phyloP scores from a whole-genome alignment of 2,888 invertebrate species.

The Lymantria dispar region DNA sequence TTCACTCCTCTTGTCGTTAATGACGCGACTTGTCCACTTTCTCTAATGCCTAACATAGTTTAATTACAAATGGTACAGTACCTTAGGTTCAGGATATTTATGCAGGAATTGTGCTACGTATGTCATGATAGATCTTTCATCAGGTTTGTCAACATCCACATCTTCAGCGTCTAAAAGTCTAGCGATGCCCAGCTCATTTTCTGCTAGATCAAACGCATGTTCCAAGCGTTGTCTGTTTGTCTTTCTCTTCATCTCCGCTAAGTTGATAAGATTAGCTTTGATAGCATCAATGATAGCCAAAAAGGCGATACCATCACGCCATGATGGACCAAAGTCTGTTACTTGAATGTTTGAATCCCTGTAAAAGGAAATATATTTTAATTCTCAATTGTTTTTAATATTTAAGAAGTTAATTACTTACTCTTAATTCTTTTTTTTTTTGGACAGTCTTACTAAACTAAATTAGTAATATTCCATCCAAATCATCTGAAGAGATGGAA shows the following conservation, averaged over 20 bases:
- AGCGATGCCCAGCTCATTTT: slow-evolving; percentile 94
- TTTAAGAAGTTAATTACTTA: no score
- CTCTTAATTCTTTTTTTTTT: no score
- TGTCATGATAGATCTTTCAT: slow-evolving; percentile 99
- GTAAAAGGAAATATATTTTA: slow-evolving; percentile 28
- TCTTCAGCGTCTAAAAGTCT: slow-evolving; percentile 96
- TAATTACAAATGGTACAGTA: no score
- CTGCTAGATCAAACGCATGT: slow-evolving; percentile 96
- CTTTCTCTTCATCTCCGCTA: slow-evolving; percentile 88
- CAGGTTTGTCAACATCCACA: slow-evolving; percentile 97
- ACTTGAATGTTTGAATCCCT: slow-evolving; percentile 94
- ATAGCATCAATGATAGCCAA: slow-evolving; percentile 97
- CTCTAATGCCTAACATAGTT: no score
- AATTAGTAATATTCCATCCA: no score
- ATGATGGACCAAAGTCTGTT: slow-evolving; percentile 96
- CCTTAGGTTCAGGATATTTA: slow-evolving; percentile 94
- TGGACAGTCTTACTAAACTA: no score
- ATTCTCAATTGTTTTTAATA: no score
- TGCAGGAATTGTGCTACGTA: slow-evolving; percentile 99
- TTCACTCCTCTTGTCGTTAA: no score
- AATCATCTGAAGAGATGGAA: no score
- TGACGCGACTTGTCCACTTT: no score
- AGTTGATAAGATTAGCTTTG: slow-evolving; percentile 94
- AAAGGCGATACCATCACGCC: slow-evolving; percentile 98
- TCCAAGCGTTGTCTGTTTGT: slow-evolving; percentile 93